Evolutionary conservation across 2,113 vertebrate species (phyloP).

Genomic region (Macroglossus sobrinus): DNA sequence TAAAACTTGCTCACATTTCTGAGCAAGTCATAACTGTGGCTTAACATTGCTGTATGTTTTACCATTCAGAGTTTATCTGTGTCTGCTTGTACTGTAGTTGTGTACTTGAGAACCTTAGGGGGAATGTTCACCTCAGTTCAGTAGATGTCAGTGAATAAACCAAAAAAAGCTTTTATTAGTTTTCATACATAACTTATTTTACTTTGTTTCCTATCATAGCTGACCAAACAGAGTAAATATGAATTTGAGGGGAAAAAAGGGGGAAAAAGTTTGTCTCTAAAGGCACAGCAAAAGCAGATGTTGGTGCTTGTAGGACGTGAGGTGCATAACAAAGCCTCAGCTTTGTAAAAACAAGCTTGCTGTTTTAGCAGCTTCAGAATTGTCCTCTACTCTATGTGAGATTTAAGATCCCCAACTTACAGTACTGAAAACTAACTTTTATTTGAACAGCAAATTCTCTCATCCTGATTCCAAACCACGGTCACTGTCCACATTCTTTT

Average conservation of each 20-base stretch:
- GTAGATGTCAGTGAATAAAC: background rate
- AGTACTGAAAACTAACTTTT: slow-evolving; percentile 24
- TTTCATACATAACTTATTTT: slow-evolving; percentile 39
- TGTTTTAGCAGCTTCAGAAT: slow-evolving; percentile 51
- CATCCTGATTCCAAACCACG: slow-evolving; percentile 19
- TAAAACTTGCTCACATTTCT: slow-evolving; percentile 8
- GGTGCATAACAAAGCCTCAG: slow-evolving; percentile 33
- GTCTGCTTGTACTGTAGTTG: background rate
- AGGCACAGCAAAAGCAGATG: slow-evolving; percentile 8
- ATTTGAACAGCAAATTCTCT: slow-evolving; percentile 37
- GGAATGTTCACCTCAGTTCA: background rate
- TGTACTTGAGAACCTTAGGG: background rate
- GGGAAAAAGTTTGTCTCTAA: background rate
- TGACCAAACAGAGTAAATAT: slow-evolving; percentile 26
- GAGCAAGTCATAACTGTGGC: background rate
- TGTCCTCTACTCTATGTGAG: slow-evolving; percentile 36
- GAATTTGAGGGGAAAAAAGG: background rate
- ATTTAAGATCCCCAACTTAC: background rate
- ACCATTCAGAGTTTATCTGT: background rate
- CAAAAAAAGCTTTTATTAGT: slow-evolving; percentile 10
- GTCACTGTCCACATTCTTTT: background rate
- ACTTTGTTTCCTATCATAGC: background rate
- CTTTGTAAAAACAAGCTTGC: slow-evolving; percentile 55
- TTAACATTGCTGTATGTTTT: background rate
- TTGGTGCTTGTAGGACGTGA: slow-evolving; percentile 39